Evolutionary conservation across 1,140 invertebrate species (phyloP).

Genomic region (Macrobrachium nipponense): DNA sequence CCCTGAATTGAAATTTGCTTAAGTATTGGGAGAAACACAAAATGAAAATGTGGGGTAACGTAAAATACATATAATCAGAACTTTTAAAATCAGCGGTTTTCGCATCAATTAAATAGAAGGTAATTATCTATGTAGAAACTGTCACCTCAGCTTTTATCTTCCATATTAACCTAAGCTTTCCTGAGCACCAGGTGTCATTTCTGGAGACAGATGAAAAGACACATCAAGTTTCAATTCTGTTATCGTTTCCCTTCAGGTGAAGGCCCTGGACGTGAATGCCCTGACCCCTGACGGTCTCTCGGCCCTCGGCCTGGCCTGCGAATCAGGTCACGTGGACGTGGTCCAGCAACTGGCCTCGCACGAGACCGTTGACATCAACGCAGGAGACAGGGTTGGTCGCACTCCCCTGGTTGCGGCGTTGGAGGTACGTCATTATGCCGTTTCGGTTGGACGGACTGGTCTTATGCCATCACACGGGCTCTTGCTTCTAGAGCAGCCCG

Average conservation of each 20-base stretch:
- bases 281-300: constrained; percentile 86
- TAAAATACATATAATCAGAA: no score
- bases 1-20: background rate
- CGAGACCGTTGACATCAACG: constrained; percentile 56
- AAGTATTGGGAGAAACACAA: no score
- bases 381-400: constrained; percentile 24
- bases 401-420: constrained; percentile 59
- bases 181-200: no score
- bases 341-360: constrained; percentile 57
- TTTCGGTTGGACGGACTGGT: background rate
- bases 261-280: constrained; percentile 83
- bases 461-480: no score
- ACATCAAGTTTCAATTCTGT: background rate
- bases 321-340: constrained; percentile 78
- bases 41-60: no score
- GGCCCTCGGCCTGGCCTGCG: constrained; percentile 90
- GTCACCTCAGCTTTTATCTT: no score
- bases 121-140: no score
- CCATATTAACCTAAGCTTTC: no score
- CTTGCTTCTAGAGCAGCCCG: no score
- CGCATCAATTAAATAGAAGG: no score
- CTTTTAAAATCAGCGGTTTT: no score
- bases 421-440: constrained; percentile 41
- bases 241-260: constrained; percentile 27
- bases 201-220: no score